Conservation (phyloP, 2,113 vertebrate species). For the Irena cyanogastra region DNA sequence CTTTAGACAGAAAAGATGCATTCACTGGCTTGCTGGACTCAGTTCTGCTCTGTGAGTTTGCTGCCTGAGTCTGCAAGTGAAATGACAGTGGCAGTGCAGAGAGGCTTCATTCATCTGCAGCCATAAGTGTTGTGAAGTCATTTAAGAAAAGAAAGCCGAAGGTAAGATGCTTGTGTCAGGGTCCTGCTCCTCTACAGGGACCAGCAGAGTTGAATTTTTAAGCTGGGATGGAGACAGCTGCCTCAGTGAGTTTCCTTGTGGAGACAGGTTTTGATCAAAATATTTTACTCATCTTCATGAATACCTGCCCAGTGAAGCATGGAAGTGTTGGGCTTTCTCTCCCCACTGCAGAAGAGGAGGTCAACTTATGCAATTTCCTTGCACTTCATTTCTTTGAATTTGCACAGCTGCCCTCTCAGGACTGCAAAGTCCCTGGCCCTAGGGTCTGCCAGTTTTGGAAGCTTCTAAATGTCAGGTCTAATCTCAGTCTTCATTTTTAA, state of each 20-base stretch:
- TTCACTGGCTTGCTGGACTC: neutral
- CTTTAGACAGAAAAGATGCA: neutral
- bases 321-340: neutral
- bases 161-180: neutral
- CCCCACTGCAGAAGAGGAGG: neutral
- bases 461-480: slow-evolving; percentile 1
- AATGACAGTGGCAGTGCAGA: neutral
- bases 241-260: neutral
- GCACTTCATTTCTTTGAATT: slow-evolving; percentile 20
- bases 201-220: neutral
- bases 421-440: neutral
- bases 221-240: neutral
- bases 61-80: neutral
- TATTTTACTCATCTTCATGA: neutral
- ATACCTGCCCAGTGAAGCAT: neutral
- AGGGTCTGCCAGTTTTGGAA: neutral
- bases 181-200: neutral
- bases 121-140: neutral
- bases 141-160: neutral
- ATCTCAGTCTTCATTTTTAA: neutral
- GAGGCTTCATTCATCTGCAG: neutral
- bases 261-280: neutral
- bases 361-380: neutral
- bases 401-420: neutral
- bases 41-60: neutral